Evolutionary conservation across 2,797 vertebrate species (phyloP).

Genomic region (Ibycter americanus): DNA sequence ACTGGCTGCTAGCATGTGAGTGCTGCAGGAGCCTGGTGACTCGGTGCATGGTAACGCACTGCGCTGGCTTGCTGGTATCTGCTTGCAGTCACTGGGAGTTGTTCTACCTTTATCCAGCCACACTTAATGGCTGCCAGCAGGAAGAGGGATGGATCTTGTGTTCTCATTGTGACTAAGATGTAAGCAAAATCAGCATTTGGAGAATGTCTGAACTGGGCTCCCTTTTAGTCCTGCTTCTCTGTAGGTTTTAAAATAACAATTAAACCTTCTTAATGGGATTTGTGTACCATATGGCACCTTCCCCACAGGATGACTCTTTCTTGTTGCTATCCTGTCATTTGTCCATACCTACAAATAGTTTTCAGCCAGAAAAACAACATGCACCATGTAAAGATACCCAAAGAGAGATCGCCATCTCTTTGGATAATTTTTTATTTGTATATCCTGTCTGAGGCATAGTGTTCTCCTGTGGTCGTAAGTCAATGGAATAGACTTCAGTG

Average conservation of each 20-base stretch:
- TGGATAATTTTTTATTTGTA: not conserved
- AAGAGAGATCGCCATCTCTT: not conserved
- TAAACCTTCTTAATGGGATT: conserved; percentile 58
- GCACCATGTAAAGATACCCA: not conserved
- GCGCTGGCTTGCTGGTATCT: not conserved
- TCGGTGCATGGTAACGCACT: not conserved
- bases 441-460: not conserved
- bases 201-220: not conserved
- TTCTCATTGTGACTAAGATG: not conserved
- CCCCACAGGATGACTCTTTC: not conserved
- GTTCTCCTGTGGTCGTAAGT: not conserved
- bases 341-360: not conserved
- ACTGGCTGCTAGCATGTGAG: not conserved
- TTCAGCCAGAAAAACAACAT: not conserved
- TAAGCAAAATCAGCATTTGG: not conserved
- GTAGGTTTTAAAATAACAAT: conserved; percentile 41
- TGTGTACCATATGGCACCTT: conserved; percentile 48
- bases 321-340: not conserved
- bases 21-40: not conserved
- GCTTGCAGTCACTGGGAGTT: not conserved
- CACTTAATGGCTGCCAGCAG: not conserved
- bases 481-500: not conserved
- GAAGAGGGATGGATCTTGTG: not conserved
- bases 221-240: conserved; percentile 12
- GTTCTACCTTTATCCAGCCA: not conserved